These are phyloP conservation scores for Bovichtus variegatus DNA, from an alignment of 2,797 vertebrate genomes.

Conservation along the genomic window DNA sequence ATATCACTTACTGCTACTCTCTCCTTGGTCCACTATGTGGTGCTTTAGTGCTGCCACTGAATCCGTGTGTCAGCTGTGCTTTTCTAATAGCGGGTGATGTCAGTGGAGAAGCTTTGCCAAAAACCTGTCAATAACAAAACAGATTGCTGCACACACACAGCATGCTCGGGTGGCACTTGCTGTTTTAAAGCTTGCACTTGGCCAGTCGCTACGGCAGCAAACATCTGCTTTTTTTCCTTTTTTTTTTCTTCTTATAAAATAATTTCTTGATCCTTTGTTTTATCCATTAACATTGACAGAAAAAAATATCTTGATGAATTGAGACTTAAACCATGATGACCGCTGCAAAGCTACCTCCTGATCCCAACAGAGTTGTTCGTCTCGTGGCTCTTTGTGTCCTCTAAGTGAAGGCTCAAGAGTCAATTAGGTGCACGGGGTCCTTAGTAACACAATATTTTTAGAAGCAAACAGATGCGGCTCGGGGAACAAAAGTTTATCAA, in stretches of 20 bases:
- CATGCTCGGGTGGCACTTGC: constrained; percentile 64
- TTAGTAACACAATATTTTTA: constrained; percentile 75
- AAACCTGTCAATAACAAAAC: constrained; percentile 76
- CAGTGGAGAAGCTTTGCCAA: constrained; percentile 82
- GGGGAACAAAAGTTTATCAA: constrained; percentile 58
- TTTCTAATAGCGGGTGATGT: constrained; percentile 45
- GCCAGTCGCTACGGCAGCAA: background rate
- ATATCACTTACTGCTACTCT: constrained; percentile 24
- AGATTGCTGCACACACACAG: constrained; percentile 19
- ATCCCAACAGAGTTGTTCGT: constrained; percentile 50
- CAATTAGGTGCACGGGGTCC: constrained; percentile 60
- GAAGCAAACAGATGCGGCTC: constrained; percentile 77
- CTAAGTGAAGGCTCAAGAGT: constrained; percentile 72
- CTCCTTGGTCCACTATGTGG: constrained; percentile 64
- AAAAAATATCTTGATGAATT: background rate
- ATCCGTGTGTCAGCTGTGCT: constrained; percentile 53
- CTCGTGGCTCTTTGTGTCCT: constrained; percentile 45
- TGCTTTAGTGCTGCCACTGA: constrained; percentile 64
- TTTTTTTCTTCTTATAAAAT: too few species aligned
- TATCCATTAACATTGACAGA: background rate
- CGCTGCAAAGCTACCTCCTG: constrained; percentile 20
- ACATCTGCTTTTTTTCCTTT: constrained; percentile 11
- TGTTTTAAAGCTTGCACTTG: constrained; percentile 67
- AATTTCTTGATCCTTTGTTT: background rate
- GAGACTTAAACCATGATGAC: constrained; percentile 19